Base-by-base conservation (phyloP, 2,888 invertebrate species). In the Pediacus dermestoides region DNA sequence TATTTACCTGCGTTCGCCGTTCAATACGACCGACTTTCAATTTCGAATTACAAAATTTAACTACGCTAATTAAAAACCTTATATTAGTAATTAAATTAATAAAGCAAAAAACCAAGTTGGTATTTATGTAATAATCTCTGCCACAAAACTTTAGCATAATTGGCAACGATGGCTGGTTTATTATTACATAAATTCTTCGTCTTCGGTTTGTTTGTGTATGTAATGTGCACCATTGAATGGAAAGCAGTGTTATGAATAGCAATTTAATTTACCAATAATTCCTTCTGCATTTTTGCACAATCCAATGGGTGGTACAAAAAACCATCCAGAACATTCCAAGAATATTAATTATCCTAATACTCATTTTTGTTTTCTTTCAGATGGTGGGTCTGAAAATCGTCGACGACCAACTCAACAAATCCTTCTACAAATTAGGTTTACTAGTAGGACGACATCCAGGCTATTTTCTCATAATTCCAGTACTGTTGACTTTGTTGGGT, bases 401-500 rank as follows among this genome's bases (percentile, higher is more conserved):
- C 52, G 91, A 90, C 70, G 81, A 82, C 55, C 71, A 82, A 60
- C 75, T 91, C 35, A 88, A 88, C 67, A 78, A 77, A 63, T 79
- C 84, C 43, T 91, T 91, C 68, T 85, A 85, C 75, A 82, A 82
- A 63, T 71, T 92, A 46, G 92, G 92, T 11, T 66, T 83, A 36
- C 64, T 79, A 35, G 89, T 92, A 37, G 91, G 89, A 39, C 76
- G 74, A 52, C 80, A 86, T 69, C 91, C 91, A 1, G 89, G 88
- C 43, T 91, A 91, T 72, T 92, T 91, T 73, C 77, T 92, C 50
- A 82, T 92, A 57, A 76, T 92, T 37, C 92, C 92, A n/a, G 69
- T 91, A 21, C 77, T 92, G 31, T 70, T 92, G 37, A 81, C 88
- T 1, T 69, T 85, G 38, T 76, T 92, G 34, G 87, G 88, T 68